Evolutionary conservation across 1,140 invertebrate species (phyloP).

Genomic region (Mylabris phalerata): DNA sequence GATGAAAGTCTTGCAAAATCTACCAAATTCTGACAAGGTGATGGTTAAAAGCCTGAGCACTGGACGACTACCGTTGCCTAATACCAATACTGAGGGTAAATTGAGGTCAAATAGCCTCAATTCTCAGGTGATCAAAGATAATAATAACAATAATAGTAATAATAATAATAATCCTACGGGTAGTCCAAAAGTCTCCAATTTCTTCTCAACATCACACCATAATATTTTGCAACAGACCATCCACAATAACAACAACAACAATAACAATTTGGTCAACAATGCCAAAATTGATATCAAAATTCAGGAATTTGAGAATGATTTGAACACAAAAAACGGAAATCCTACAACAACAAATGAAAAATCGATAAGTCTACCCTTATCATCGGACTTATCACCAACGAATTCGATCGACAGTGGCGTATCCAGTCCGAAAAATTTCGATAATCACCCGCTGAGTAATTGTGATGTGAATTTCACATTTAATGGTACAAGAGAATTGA

Average conservation of each 20-base stretch:
- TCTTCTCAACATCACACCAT: slow-evolving; percentile 58
- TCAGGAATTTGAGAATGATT: slow-evolving; percentile 30
- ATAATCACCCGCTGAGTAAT: slow-evolving; percentile 49
- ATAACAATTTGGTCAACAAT: slow-evolving; percentile 12
- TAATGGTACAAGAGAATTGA: slow-evolving; percentile 59
- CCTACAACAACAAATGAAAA: neutral
- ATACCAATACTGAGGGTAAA: slow-evolving; percentile 20
- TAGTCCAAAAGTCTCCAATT: slow-evolving; percentile 48
- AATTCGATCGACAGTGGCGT: slow-evolving; percentile 37
- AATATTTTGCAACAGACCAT: slow-evolving; percentile 52
- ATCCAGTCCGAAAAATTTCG: slow-evolving; percentile 35
- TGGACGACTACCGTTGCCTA: slow-evolving; percentile 28
- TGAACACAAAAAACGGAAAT: slow-evolving; percentile 9
- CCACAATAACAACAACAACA: slow-evolving; percentile 28
- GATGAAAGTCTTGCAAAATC: slow-evolving; percentile 26
- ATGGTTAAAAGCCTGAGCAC: slow-evolving; percentile 37
- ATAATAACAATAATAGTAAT: slow-evolving; percentile 42
- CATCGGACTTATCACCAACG: slow-evolving; percentile 11
- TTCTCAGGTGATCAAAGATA: slow-evolving; percentile 41
- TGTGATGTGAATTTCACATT: slow-evolving; percentile 58
- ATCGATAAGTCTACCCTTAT: slow-evolving; percentile 7
- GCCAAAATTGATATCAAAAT: slow-evolving; percentile 40
- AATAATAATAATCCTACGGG: slow-evolving; percentile 9
- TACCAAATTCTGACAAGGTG: slow-evolving; percentile 15
- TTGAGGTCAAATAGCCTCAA: slow-evolving; percentile 33